Evolutionary conservation across 2,113 vertebrate species (phyloP).

Genomic region (Chaenogobius annularis): DNA sequence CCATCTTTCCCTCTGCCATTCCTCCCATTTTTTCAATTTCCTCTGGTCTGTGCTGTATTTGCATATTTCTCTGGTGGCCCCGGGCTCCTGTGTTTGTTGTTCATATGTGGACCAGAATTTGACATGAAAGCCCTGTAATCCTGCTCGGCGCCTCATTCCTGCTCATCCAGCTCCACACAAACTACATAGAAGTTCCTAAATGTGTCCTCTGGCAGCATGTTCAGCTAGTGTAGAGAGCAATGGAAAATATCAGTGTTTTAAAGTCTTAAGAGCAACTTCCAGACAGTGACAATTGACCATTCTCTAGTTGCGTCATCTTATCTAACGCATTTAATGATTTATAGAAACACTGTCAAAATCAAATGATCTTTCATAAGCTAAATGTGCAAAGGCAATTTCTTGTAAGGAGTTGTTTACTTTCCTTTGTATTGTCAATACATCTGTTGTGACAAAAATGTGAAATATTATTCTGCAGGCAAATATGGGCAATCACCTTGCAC

Average conservation of each 20-base stretch:
- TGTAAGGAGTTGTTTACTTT: background rate
- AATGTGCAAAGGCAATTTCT: background rate
- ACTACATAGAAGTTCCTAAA: too few relatives aligned
- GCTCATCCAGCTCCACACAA: conserved; percentile 15
- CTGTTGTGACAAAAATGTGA: too few relatives aligned
- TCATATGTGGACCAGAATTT: conserved; percentile 70
- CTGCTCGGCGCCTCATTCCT: conserved; percentile 65
- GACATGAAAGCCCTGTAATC: conserved; percentile 71
- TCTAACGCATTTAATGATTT: too few relatives aligned
- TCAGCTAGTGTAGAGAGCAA: too few relatives aligned
- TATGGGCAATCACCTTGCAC: too few relatives aligned
- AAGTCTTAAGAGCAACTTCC: too few relatives aligned
- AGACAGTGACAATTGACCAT: too few relatives aligned
- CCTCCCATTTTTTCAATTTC: conserved; percentile 32
- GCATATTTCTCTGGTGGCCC: conserved; percentile 45
- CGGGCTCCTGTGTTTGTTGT: conserved; percentile 62
- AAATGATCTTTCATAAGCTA: background rate
- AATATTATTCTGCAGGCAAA: too few relatives aligned
- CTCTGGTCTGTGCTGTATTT: conserved; percentile 22
- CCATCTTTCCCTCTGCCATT: background rate
- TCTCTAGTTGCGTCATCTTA: too few relatives aligned
- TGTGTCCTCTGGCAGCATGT: background rate
- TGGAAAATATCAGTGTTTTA: too few relatives aligned
- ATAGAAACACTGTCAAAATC: background rate
- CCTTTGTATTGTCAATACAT: too few relatives aligned